Percentiles rank a stretch among this genome's conserved stretches.
These are phyloP conservation scores for Vimba vimba DNA, from an alignment of 2,113 vertebrate genomes.

Conservation along the genomic window DNA sequence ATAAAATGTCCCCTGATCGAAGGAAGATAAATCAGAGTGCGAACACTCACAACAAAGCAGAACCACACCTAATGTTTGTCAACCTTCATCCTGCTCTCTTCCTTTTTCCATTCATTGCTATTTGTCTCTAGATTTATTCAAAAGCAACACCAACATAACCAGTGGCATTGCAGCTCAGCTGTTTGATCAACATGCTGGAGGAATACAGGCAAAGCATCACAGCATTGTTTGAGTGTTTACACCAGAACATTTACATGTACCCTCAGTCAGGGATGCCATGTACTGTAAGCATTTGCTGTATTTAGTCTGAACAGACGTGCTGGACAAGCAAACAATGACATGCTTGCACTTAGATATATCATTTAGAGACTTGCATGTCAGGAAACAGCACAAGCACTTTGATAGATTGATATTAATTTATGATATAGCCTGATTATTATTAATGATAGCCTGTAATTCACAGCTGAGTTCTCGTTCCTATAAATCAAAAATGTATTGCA, in stretches of 20 bases:
- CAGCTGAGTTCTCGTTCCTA: not conserved
- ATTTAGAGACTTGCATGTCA: not conserved
- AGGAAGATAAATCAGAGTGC: constrained; percentile 57
- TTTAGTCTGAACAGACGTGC: not conserved
- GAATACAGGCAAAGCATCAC: constrained; percentile 42
- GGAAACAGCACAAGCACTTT: not conserved
- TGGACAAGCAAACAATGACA: not conserved
- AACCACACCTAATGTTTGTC: constrained; percentile 53
- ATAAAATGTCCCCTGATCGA: constrained; percentile 64
- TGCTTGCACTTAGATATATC: not conserved
- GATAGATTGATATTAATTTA: not conserved
- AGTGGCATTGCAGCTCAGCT: constrained; percentile 12
- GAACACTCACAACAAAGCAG: constrained; percentile 49
- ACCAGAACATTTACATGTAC: constrained; percentile 11
- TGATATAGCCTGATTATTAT: not conserved
- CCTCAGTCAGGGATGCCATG: not conserved
- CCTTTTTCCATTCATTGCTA: constrained; percentile 1
- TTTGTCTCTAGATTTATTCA: not conserved
- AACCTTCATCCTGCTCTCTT: constrained; percentile 35
- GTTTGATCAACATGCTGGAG: constrained; percentile 44
- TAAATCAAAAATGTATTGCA: not conserved
- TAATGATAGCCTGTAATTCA: not conserved
- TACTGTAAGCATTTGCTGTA: constrained; percentile 6
- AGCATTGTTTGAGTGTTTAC: constrained; percentile 33
- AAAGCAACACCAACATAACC: not conserved